Evolutionary conservation across 2,797 vertebrate genomes (phyloP).

Genomic region (Halcyon badia): DNA sequence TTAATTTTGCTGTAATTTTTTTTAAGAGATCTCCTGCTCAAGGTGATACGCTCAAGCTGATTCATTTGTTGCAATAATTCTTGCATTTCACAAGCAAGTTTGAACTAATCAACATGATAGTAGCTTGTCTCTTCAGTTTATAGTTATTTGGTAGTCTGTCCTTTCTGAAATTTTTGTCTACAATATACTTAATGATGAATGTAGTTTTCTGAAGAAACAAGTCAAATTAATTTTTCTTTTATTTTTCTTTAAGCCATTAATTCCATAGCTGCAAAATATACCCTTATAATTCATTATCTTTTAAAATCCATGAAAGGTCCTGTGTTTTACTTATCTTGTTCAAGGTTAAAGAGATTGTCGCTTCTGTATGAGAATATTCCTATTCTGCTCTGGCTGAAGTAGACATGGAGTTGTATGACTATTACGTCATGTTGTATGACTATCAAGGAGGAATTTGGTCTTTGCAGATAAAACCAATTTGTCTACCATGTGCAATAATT

Average conservation of each 20-base stretch:
- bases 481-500: background rate
- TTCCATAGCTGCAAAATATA: background rate
- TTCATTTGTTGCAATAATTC: background rate
- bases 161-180: background rate
- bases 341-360: background rate
- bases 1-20: background rate
- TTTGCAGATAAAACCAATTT: background rate
- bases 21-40: background rate
- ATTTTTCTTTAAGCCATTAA: too few relatives aligned
- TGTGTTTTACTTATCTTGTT: background rate
- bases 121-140: background rate
- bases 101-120: background rate
- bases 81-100: background rate
- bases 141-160: background rate
- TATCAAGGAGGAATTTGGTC: background rate
- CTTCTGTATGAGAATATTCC: background rate
- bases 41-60: background rate
- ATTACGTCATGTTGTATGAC: background rate
- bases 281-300: background rate
- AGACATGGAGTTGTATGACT: background rate
- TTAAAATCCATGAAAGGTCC: background rate
- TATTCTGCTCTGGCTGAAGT: background rate
- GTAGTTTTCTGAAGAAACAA: background rate
- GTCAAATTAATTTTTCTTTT: background rate
- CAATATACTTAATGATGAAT: background rate